Evolutionary conservation across 2,113 vertebrate genomes (phyloP), one percentile per base, ranked within the genome.

Genomic region (Theristicus caerulescens): DNA sequence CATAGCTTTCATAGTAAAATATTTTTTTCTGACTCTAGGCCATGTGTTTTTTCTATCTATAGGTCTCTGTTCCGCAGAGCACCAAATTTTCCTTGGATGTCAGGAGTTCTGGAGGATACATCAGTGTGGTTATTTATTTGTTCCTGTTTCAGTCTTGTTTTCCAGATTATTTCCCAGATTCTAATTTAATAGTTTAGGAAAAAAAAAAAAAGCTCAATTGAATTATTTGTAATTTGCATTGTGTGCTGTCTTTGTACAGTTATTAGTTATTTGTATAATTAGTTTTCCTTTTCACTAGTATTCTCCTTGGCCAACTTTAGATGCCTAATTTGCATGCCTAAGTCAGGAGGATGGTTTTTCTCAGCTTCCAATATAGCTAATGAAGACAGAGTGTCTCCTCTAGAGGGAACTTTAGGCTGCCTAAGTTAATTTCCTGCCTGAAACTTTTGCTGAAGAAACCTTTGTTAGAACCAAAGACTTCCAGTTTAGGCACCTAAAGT

Each of bases 1-100:
- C 88, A 96, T 15, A 93, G 82, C 54, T 93, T 96, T 86, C 61
- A 81, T 90, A 86, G 32, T 40, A 96, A 90, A 96, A 47, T 29
- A 12, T 10, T 58, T 49, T 79, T 94, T 80, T 16, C 42, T 90
- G 36, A 66, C 27, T 77, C 38, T 42, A 86, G 64, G 25, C 84
- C 59, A 19, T 34, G 51, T 31, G 54, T 9, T 93, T 95, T 86
- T 84, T 52, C 52, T 82, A 17, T 74, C n/a, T 67, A 4, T 44
- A 54, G 47, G 72, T 71, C 61, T 90, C 34, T 7, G 3, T 49
- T 81, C n/a, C 8, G 73, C 34, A 46, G 19, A 88, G 15, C 16
- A 70, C 31, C 16, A 77, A 16, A 61, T 70, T 51, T 58, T 61
- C 21, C 22, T 58, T 31, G 22, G 15, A 67, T 64, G 22, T 47